Evolutionary conservation across 92 coral and sea anemone species (phyloP), one percentile per base, ranked within the genome.

Genomic region (Porites cylindrica): DNA sequence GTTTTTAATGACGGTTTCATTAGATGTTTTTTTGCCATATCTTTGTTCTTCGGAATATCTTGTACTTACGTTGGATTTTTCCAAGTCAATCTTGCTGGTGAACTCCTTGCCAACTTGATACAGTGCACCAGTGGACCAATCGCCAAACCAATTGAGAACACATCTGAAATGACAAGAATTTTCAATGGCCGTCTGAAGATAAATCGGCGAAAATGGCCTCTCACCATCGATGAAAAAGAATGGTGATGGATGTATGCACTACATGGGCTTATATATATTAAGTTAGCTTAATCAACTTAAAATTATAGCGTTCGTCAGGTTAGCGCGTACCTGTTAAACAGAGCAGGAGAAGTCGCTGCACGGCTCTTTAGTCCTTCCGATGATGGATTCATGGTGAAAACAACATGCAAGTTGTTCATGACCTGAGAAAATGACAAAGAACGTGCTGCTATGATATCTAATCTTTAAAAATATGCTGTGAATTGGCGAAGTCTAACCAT

Each of bases 301-400:
- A 18, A 18, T 18, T 14, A 62, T 7, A 62, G 5, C 0, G 10
- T 18, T 18, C 66, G 18, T 18, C 66, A 18, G 14, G 60, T 54
- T 10, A 10, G 16, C 20, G 7, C 26, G n/a, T 43, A 97, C 99
- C 99, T 97, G 93, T 97, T 97, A 84, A 97, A 97, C 88, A 97
- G 86, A 76, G 99, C 99, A 51, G 99, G 99, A n/a, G 99, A 97
- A 8, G 99, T 97, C 4, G 99, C 99, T 16, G 99, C 99, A 72
- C 99, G 90, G 91, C 96, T 97, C 82, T 96, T 97, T 56, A 97
- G 89, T 14, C 99, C 99, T 53, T 95, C 99, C 9, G 98, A 92
- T 26, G 99, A 97, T 56, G 99, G 99, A 81, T 97, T 97, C 99
- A 97, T 97, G 51, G 99, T 97, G 88, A 97, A 97, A 21, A 97